A percentile compares a stretch with the other conserved stretches of the same genome.
Conservation (phyloP, 2,113 vertebrate genomes). For the Syrmaticus mikado region DNA sequence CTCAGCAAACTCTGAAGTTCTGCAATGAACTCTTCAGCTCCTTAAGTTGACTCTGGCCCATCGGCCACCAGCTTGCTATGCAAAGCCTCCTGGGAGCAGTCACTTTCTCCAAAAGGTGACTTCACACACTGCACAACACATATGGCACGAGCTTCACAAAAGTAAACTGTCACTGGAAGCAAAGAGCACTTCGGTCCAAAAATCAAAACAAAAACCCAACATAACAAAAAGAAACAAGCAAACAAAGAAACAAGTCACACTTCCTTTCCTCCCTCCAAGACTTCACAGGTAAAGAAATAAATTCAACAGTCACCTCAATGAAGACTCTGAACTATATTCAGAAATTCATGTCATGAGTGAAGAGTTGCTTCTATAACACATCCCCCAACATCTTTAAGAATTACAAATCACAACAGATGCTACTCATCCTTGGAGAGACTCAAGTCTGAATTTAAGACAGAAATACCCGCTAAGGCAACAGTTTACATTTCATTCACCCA, state of each 20-base stretch:
- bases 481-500: neutral
- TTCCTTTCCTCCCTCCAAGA: neutral
- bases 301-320: neutral
- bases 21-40: neutral
- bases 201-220: neutral
- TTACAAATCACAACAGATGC: neutral
- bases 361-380: neutral
- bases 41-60: neutral
- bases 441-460: neutral
- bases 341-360: neutral
- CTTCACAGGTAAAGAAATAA: neutral
- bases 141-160: rapidly evolving
- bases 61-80: neutral
- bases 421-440: neutral
- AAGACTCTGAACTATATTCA: neutral
- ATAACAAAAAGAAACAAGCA: neutral
- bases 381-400: neutral
- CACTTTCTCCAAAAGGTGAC: neutral
- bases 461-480: neutral
- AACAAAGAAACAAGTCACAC: neutral
- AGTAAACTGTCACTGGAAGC: neutral
- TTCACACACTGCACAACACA: neutral
- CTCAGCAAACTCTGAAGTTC: neutral
- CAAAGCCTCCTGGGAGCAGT: neutral
- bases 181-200: neutral